Percentiles rank a stretch among this genome's conserved stretches.
These are phyloP conservation scores for Stenopsyche tienmushanensis DNA, from an alignment of 1,140 invertebrate species.

Conservation along the genomic window DNA sequence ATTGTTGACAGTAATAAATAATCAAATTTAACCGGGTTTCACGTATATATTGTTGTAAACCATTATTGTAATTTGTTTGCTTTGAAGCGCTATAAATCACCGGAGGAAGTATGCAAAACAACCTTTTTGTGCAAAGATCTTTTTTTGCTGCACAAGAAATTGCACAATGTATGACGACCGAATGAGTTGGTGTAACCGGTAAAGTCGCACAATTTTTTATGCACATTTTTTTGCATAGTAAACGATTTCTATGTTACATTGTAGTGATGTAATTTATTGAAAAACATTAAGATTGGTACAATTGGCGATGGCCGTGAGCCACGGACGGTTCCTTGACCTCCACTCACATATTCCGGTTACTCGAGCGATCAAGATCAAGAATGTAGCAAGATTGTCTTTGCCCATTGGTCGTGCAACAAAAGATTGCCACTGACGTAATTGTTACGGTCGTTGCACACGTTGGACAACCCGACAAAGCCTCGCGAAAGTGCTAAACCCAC, in stretches of 20 bases:
- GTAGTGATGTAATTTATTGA: background rate
- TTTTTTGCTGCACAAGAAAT: background rate
- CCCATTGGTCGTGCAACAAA: background rate
- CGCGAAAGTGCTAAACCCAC: background rate
- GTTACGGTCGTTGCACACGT: background rate
- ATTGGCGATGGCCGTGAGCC: slow-evolving; percentile 15
- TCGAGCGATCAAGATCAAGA: slow-evolving; percentile 30
- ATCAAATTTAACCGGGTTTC: too few relatives aligned
- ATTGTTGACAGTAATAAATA: too few relatives aligned
- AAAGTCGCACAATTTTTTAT: background rate
- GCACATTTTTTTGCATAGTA: background rate
- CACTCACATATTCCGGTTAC: slow-evolving; percentile 30
- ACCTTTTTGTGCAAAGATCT: background rate
- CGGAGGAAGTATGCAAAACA: background rate
- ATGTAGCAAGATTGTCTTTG: slow-evolving; percentile 21
- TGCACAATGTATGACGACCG: background rate
- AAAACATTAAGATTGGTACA: background rate
- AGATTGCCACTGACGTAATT: background rate
- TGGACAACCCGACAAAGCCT: too few relatives aligned
- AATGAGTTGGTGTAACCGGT: background rate
- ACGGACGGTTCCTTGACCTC: slow-evolving; percentile 24
- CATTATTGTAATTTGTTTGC: too few relatives aligned
- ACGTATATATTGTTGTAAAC: too few relatives aligned
- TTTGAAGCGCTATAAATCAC: too few relatives aligned
- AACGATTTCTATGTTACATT: background rate